Evolutionary conservation across 1,140 invertebrate species (phyloP), one percentile per base, ranked within the genome.

Genomic region (Lasaia peninsularis): DNA sequence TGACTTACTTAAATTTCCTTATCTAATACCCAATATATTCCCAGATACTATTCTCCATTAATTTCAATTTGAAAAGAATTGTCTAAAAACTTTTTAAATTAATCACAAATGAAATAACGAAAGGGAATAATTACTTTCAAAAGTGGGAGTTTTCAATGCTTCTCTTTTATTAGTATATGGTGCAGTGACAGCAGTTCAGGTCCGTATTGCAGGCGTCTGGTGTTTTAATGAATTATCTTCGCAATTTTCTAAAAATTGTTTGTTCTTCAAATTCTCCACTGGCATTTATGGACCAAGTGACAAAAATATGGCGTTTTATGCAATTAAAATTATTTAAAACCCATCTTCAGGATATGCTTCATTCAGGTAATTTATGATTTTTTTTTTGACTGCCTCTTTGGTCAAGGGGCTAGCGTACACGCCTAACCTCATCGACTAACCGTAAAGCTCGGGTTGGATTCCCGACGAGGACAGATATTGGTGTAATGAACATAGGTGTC

Each of bases 151-250:
- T 24, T 24, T 24, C 24, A 37, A 14, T 37, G 1, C 4, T 37
- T 21, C 20, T 51, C 37, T 21, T 37, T 51, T 55, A 51, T 37
- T 16, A 16, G 35, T 55, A 48, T 56, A 66, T 66, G 58, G 58
- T 61, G 67, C 64, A 55, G 58, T 53, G 60, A 57, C 63, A 52
- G 63, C 67, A 63, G 49, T 20, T 63, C 58, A 14, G 56, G 35
- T 52, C 65, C 65, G 55, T 56, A 60, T 33, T 61, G 60, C 67
- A 65, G 44, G 56, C 54, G 56, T 60, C 59, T 58, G 61, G 63
- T 66, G 44, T 62, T 69, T 66, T 61, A 69, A 66, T 67, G 64
- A 67, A 66, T 67, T 62, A 67, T 58, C 59, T 57, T 62, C 56
- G 52, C 52, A 61, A 55, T 66, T 57, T 49, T 32, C 20, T 51